Evolutionary conservation across 2,888 invertebrate species (phyloP), one percentile per base, ranked within the genome.

Genomic region (Orchesellides sinensis): DNA sequence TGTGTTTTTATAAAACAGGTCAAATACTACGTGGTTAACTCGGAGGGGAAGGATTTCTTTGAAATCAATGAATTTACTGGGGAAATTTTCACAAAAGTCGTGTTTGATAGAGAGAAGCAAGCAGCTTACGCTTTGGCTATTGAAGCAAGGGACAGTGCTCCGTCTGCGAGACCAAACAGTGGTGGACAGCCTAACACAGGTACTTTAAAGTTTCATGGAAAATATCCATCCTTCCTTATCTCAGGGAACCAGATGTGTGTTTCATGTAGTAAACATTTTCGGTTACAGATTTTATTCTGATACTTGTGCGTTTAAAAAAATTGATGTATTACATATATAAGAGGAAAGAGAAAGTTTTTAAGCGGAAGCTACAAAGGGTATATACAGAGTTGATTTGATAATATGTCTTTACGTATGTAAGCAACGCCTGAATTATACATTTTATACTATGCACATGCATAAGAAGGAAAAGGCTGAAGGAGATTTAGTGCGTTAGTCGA

Each of bases 61-160:
- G 96, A 97, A 91, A 98, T 99, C 91, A 97, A 98, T 92, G 93
- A 95, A 90, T 95, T 96, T 91, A 96, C 97, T 32, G 99, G 99
- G 23, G 96, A 97, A 91, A 96, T 99, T 90, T 97, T 96, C 92
- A 98, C 98, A 52, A 96, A 96, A 91, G 93, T 96, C 88, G 95
- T 97, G 89, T 99, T 99, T 92, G 99, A 99, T 92, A 94, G 98
- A 86, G 99, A 99, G 91, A 97, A 97, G 92, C 97, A 98, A 90
- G 96, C 96, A 59, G 97, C 98, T 81, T 99, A 98, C 91, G 98
- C 98, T 45, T 92, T 99, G 89, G 98, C 98, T 90, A 98, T 99
- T 89, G 97, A 97, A 90, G 99, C 98, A 0, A 92, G 97, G 80
- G 99, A 99, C 90, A 98, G 98, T 70, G 96, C 96, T 77, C 95